These are phyloP conservation scores for Channallabes apus DNA, from an alignment of 2,797 vertebrate species.

Conservation along the genomic window DNA sequence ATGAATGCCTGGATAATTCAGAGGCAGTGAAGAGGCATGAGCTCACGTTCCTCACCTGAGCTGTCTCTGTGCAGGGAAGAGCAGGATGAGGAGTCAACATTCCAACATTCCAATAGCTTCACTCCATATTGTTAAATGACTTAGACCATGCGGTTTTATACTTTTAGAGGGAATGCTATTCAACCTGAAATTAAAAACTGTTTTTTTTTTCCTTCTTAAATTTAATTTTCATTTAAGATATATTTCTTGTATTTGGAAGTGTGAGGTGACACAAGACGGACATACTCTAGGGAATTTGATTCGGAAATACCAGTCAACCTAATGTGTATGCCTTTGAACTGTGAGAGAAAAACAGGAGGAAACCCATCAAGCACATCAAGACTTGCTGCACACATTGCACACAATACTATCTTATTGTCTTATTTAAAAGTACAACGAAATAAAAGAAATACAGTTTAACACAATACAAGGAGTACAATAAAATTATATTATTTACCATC, in stretches of 20 bases:
- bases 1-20: constrained; percentile 31
- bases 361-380: too few relatives aligned
- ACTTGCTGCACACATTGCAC: too few relatives aligned
- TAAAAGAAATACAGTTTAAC: too few relatives aligned
- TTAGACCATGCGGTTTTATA: neutral
- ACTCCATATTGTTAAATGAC: neutral
- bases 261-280: too few relatives aligned
- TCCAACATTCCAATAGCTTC: constrained; percentile 24
- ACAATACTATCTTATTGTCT: neutral
- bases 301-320: too few relatives aligned
- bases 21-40: constrained; percentile 28
- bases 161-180: neutral
- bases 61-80: constrained; percentile 8
- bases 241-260: too few relatives aligned
- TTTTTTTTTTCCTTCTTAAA: neutral
- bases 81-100: constrained; percentile 11
- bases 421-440: neutral
- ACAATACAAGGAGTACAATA: too few relatives aligned
- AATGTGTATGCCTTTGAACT: too few relatives aligned
- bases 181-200: neutral
- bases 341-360: too few relatives aligned
- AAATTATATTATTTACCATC: too few relatives aligned
- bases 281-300: too few relatives aligned
- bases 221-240: too few relatives aligned
- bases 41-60: constrained; percentile 31